Evolutionary conservation across 2,888 invertebrate genomes (phyloP), one percentile per base, ranked within the genome.

Genomic region (Incurvaria masculella): DNA sequence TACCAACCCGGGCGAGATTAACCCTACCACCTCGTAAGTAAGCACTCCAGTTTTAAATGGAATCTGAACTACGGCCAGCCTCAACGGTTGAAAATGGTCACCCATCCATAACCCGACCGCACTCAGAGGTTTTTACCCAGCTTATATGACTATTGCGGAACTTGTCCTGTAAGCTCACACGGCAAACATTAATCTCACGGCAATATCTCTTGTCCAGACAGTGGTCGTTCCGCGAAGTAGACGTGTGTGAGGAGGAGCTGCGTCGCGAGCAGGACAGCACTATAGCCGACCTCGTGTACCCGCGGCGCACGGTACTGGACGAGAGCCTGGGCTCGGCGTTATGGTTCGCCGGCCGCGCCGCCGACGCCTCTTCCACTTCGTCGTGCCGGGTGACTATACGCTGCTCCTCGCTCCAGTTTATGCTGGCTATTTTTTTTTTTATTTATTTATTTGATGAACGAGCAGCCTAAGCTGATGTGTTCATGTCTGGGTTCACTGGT

Each of bases 271-370:
- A 91, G 56, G 63, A 70, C 2, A 61, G 66, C 2, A 72, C 68
- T 52, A 89, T 95, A 55, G 81, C 83, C 27, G 84, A 93, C 67
- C 80, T 97, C 51, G 85, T 97, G 42, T 86, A 88, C 68, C 99
- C 99, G 0, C 80, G 91, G 47, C 80, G 84, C 55, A 93, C 94
- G 1, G 86, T 99, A 50, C 71, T 99, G 44, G 99, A 99, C 75
- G 98, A 99, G 68, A 96, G 95, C 61, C 81, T 99, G 45, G 98
- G 97, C 0, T 91, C 91, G 64, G 97, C 92, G n/a, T 75, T 93
- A 42, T 99, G 97, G 97, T 99, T 98, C 82, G 97, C 97, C 20
- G 87, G 94, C 43, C 79, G 88, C 59, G 95, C 88, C 3, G 61
- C 72, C 52, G 88, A 86, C 44, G 56, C 59, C 11, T 47, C 55